Evolutionary conservation across 2,113 vertebrate species (phyloP), one percentile per base, ranked within the genome.

Genomic region (Lasiurus borealis): DNA sequence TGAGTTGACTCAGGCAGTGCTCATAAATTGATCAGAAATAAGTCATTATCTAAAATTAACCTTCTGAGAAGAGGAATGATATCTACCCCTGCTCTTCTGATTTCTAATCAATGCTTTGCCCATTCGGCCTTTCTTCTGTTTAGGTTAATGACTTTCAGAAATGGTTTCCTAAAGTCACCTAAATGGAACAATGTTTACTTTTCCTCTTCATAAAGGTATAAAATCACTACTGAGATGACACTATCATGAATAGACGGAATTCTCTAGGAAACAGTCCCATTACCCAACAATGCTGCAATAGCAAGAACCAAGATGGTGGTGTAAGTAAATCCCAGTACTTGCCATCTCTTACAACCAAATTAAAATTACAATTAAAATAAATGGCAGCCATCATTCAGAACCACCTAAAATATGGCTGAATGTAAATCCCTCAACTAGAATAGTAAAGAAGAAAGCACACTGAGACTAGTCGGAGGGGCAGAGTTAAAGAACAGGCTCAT

Each of bases 131-230:
- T 69, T 19, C 21, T 50, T 93, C 18, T 81, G 4, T 81, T 83
- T 46, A 62, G 16, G 3, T 27, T 11, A 72, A 14, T 27, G 50
- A 36, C 52, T 97, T 90, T 76, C 46, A 80, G 18, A 78, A 36
- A 8, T 59, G 14, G 18, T 80, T 83, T 88, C 54, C 46, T 59
- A 66, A 83, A 72, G 36, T 23, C 10, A 50, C 5, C 34, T 68
- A 68, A 44, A 15, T 34, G n/a, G 16, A 0, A 72, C 46, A 87
- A 85, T 64, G 6, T 57, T 88, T 36, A 34, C 16, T 62, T 52
- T 94, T 54, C 19, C 40, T 71, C 40, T 94, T 76, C 85, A 36
- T 44, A 72, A 72, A 76, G 48, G 31, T 85, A 13, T 66, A 92
- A 46, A 78, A 94, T 88, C 50, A 8, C 25, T 82, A 83, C 29